Evolutionary conservation across 2,797 vertebrate species (phyloP), one percentile per base, ranked within the genome.

Genomic region (Chaetophractus vellerosus): DNA sequence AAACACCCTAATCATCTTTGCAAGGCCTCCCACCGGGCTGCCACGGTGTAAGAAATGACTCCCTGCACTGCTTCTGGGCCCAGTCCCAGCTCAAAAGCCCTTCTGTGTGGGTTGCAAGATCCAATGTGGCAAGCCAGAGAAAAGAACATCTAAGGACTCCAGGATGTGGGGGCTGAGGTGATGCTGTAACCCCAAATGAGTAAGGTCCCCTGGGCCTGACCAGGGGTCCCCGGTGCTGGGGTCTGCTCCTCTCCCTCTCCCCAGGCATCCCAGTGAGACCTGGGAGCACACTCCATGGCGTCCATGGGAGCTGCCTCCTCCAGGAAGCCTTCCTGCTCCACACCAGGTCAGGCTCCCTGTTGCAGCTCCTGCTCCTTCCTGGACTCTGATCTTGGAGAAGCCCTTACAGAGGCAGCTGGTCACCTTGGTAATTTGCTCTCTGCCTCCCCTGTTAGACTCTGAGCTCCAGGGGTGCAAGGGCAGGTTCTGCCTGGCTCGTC

Each of bases 121-220:
- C 33, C 31, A 38, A 63, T 16, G 79, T 69, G 1, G 1, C 21
- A 38, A 69, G 83, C 45, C 38, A 19, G 31, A 48, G 41, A 26
- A 19, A 57, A 82, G n/a, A 61, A 19, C 55, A 75, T 74, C 5
- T 31, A 69, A 64, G 69, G 74, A 36, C 36, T 66, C 61, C 33
- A 12, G 0, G 23, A 24, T 14, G 38, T 26, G 0, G 1, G 0
- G 2, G 59, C 57, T 26, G 59, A 64, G 80, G 61, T 36, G 4
- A 9, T 1, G 6, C 18, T 0, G 0, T 12, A 2, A 1, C 8
- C 68, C 23, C 24, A 18, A 45, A 4, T 0, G 5, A 64, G 55
- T 0, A 0, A 11, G 18, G 41, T 21, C 52, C 55, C 24, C 31
- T 2, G 36, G 48, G 36, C 33, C 16, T 14, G 33, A 74, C 0